Evolutionary conservation across 2,888 invertebrate species (phyloP).

Genomic region (Lasioglossum villosulum): DNA sequence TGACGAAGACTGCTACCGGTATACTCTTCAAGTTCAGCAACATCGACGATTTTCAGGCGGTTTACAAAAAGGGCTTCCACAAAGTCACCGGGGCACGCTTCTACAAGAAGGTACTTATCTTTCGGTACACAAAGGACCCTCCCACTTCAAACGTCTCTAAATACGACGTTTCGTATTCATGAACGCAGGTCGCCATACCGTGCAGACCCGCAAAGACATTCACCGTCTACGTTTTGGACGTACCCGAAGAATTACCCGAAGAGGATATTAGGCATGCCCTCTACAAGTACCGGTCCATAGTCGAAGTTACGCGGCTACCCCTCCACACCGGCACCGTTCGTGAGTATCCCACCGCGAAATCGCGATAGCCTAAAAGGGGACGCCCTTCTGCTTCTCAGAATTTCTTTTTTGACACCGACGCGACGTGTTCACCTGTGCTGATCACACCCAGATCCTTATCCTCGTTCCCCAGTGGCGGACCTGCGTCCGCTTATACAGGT

Average conservation of each 20-base stretch:
- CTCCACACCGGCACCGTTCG: conserved; percentile 83
- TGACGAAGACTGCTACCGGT: conserved; percentile 95
- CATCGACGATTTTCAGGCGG: conserved; percentile 94
- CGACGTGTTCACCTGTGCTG: neutral
- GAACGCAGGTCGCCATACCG: conserved; percentile 90
- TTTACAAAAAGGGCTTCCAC: conserved; percentile 94
- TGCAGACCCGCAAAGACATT: conserved; percentile 95
- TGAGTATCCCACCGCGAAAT: conserved; percentile 69
- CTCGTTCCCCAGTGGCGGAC: neutral
- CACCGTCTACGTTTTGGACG: conserved; percentile 92
- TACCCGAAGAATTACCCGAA: conserved; percentile 93
- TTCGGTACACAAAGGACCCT: conserved; percentile 58
- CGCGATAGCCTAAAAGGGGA: neutral
- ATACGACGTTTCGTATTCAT: conserved; percentile 67
- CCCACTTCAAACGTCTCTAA: conserved; percentile 50
- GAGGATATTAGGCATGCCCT: conserved; percentile 93
- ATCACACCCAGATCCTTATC: conserved; percentile 4
- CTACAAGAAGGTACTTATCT: conserved; percentile 91
- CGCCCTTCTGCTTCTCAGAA: neutral
- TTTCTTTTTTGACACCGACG: neutral
- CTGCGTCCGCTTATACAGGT: neutral
- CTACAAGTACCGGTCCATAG: conserved; percentile 92
- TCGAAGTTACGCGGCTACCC: conserved; percentile 91
- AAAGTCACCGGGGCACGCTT: conserved; percentile 94
- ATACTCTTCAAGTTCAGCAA: conserved; percentile 95